Conservation (phyloP, 2,797 vertebrate species). For the Pseudomugil gertrudae region DNA sequence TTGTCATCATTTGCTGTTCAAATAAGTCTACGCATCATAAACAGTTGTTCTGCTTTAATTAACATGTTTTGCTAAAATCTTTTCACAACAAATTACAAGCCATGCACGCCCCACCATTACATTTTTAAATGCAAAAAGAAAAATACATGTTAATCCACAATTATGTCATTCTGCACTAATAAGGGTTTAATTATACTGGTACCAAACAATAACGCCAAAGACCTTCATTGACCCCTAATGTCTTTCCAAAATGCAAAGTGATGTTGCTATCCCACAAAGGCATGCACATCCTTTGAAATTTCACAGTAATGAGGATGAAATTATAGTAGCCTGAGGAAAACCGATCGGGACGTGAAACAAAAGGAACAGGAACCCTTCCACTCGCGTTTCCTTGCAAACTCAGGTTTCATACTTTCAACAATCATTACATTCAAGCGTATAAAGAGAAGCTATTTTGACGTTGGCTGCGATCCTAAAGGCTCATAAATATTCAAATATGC, state of each 20-base stretch:
- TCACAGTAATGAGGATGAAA: background rate
- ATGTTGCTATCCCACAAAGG: conserved; percentile 12
- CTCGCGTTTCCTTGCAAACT: conserved; percentile 36
- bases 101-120: background rate
- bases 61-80: background rate
- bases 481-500: conserved; percentile 82
- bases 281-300: conserved; percentile 23
- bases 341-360: conserved; percentile 20
- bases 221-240: conserved; percentile 9
- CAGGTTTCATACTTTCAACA: conserved; percentile 45
- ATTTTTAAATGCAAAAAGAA: background rate
- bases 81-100: background rate
- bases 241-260: conserved; percentile 1
- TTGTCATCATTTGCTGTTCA: background rate
- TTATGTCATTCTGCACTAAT: background rate
- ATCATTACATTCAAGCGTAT: conserved; percentile 34
- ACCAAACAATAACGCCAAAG: background rate
- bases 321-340: conserved; percentile 23
- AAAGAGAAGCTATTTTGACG: conserved; percentile 51
- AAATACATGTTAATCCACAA: background rate
- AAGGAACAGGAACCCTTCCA: conserved; percentile 28
- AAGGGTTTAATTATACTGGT: background rate
- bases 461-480: conserved; percentile 63
- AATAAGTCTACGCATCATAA: background rate
- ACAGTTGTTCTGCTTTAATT: no score